Evolutionary conservation across 2,113 vertebrate species (phyloP).

Genomic region (Triplophysa rosa): DNA sequence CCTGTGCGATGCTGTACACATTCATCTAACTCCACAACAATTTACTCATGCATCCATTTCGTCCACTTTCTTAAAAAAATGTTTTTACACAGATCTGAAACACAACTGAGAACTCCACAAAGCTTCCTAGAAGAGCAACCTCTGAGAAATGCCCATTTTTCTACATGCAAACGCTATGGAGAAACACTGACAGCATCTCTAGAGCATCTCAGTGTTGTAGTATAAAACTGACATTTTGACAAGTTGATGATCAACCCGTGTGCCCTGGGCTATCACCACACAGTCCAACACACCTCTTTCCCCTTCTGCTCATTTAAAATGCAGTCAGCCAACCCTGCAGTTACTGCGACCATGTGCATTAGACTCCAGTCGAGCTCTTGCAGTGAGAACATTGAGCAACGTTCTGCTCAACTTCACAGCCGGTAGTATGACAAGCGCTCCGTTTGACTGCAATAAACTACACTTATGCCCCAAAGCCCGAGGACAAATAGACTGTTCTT

Average conservation of each 20-base stretch:
- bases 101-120: neutral
- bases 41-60: neutral
- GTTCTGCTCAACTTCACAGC: conserved; percentile 25
- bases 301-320: neutral
- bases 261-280: neutral
- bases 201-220: too few species aligned
- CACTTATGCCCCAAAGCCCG: conserved; percentile 28
- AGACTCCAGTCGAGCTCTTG: conserved; percentile 15
- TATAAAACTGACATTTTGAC: neutral
- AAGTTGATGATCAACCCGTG: neutral
- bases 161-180: too few species aligned
- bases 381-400: conserved; percentile 39
- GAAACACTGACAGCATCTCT: too few species aligned
- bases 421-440: conserved; percentile 55
- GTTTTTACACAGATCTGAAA: neutral
- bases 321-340: conserved; percentile 12
- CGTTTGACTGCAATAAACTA: conserved; percentile 40
- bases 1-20: neutral
- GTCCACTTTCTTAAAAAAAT: neutral
- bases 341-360: conserved; percentile 11
- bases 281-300: neutral
- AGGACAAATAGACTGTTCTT: conserved; percentile 29
- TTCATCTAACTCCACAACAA: neutral
- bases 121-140: neutral
- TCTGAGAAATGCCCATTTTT: neutral